A percentile compares a stretch with the other conserved stretches of the same genome.
Evolutionary conservation across 2,888 invertebrate species (phyloP).

Genomic region (Acanthosepion esculentum): DNA sequence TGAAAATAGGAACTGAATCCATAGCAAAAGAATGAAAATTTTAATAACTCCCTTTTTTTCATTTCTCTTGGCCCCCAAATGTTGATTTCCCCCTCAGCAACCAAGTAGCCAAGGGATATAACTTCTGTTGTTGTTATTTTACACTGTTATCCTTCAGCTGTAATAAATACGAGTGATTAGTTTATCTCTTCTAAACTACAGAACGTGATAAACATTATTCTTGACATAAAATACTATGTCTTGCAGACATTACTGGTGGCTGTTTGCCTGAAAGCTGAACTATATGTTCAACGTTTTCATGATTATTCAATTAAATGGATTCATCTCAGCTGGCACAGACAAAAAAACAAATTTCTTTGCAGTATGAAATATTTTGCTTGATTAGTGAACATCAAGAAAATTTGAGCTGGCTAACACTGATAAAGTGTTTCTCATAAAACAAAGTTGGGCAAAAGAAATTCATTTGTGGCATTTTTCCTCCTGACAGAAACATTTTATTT

Average conservation of each 20-base stretch:
- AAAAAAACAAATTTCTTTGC: neutral
- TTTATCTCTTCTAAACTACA: neutral
- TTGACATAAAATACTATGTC: neutral
- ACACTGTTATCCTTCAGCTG: neutral
- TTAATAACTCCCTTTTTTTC: neutral
- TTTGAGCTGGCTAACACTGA: neutral
- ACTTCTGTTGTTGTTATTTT: neutral
- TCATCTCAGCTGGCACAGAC: neutral
- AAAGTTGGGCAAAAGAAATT: neutral
- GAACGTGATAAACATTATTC: neutral
- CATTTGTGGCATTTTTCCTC: neutral
- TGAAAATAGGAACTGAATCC: too few relatives aligned
- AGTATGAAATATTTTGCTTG: neutral
- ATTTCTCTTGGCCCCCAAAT: neutral
- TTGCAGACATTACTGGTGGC: neutral
- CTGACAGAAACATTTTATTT: neutral
- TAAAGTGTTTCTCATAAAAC: neutral
- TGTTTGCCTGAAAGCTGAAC: neutral
- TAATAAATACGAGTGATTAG: neutral
- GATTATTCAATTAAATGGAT: conserved; percentile 8
- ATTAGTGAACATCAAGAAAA: neutral
- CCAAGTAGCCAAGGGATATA: neutral
- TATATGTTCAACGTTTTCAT: neutral
- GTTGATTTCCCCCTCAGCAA: too few relatives aligned
- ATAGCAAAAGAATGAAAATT: too few relatives aligned